Conservation (phyloP, 2,113 vertebrate genomes). For the Cynoglossus semilaevis region DNA sequence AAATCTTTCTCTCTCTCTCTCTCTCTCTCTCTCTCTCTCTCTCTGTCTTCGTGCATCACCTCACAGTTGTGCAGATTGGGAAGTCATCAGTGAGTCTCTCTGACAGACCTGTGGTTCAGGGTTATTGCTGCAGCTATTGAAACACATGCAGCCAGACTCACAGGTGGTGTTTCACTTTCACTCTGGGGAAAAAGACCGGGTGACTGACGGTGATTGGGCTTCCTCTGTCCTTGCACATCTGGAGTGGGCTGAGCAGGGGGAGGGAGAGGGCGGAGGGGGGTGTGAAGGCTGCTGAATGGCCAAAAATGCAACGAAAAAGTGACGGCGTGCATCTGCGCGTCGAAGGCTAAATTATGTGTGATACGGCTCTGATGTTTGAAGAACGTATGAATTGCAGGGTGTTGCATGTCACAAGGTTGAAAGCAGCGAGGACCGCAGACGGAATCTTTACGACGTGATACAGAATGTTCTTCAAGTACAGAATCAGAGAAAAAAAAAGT, state of each 20-base stretch:
- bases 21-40: constrained; percentile 3
- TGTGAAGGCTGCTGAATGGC: constrained; percentile 20
- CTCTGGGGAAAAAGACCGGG: constrained; percentile 53
- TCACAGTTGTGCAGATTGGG: constrained; percentile 44
- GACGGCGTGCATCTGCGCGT: constrained; percentile 31
- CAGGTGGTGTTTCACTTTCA: constrained; percentile 69
- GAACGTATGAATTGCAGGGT: constrained; percentile 23
- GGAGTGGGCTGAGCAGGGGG: constrained; percentile 35
- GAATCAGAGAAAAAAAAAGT: neutral
- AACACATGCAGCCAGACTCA: constrained; percentile 47
- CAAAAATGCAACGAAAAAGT: constrained; percentile 27
- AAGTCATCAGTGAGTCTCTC: constrained; percentile 42
- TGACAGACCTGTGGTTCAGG: constrained; percentile 27
- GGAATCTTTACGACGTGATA: neutral
- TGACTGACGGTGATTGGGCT: constrained; percentile 47
- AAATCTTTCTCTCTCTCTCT: neutral
- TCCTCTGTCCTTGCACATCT: constrained; percentile 60
- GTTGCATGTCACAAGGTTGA: constrained; percentile 13
- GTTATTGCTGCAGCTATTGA: constrained; percentile 30
- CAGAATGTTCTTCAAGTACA: neutral
- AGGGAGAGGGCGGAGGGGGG: constrained; percentile 7
- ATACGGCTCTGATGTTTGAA: constrained; percentile 31
- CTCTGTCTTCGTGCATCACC: neutral
- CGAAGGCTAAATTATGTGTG: constrained; percentile 20
- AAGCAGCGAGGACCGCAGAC: constrained; percentile 6